phyloP scores from a whole-genome alignment of 2,113 vertebrate genomes.

The Oplegnathus fasciatus region DNA sequence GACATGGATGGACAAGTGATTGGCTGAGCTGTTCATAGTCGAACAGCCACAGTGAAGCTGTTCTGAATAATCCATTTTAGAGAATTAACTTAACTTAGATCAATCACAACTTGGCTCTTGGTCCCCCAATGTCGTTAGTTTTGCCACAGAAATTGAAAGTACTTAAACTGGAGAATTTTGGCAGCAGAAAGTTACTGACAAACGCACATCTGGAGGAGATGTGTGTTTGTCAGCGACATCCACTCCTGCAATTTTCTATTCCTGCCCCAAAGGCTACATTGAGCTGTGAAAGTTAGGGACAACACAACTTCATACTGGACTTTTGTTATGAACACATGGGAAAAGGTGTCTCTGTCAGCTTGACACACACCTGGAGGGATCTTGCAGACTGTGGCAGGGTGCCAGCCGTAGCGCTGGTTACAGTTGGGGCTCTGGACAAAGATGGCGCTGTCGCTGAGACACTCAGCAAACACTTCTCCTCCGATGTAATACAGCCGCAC shows the following conservation, averaged over 20 bases:
- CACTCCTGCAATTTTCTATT: not conserved
- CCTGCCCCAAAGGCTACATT: not conserved
- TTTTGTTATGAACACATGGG: not conserved
- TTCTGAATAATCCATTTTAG: slow-evolving; percentile 19
- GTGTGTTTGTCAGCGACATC: not conserved
- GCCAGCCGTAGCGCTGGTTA: slow-evolving; percentile 99
- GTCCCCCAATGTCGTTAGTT: not conserved
- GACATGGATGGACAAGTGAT: no score
- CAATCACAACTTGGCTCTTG: not conserved
- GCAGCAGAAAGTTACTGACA: not conserved
- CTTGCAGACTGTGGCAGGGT: slow-evolving; percentile 98
- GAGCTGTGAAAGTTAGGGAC: not conserved
- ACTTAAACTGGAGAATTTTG: not conserved
- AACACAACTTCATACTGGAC: not conserved
- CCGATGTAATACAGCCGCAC: slow-evolving; percentile 98
- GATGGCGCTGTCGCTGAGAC: slow-evolving; percentile 98
- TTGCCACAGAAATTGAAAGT: not conserved
- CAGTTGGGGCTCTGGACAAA: slow-evolving; percentile 99
- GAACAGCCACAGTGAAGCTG: not conserved
- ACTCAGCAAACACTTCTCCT: slow-evolving; percentile 98
- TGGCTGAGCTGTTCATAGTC: no score
- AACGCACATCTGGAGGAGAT: not conserved
- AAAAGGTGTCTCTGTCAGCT: not conserved
- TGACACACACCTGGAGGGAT: slow-evolving; percentile 93
- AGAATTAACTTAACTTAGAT: not conserved